These are phyloP conservation scores for Drosophila atroscutellata DNA, from an alignment of 2,888 invertebrate species.

Conservation along the genomic window DNA sequence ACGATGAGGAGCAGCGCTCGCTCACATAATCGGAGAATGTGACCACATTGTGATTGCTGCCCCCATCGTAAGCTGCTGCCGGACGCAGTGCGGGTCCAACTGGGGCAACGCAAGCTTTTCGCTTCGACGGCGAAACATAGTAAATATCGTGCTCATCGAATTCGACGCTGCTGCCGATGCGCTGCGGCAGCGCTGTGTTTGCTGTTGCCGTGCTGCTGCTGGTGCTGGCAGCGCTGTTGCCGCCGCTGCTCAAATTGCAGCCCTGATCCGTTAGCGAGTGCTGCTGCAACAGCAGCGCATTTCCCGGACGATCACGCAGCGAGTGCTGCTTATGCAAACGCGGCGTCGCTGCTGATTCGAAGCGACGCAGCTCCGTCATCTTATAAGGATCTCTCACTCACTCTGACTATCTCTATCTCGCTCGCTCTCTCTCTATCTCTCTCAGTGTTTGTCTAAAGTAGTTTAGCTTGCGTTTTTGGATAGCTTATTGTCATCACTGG, in stretches of 20 bases:
- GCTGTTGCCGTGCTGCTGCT: conserved; percentile 78
- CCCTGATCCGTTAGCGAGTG: conserved; percentile 81
- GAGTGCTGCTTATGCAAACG: conserved; percentile 69
- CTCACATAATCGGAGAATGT: conserved; percentile 83
- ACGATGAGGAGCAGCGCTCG: conserved; percentile 59
- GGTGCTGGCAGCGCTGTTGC: conserved; percentile 76
- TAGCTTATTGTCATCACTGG: conserved; percentile 14
- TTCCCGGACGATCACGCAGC: conserved; percentile 62
- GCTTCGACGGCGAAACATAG: conserved; percentile 84
- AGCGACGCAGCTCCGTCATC: conserved; percentile 75
- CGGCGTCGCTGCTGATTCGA: conserved; percentile 37
- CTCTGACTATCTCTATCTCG: background rate
- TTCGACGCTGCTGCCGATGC: conserved; percentile 58
- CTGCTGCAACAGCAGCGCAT: conserved; percentile 70
- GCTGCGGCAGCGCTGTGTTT: conserved; percentile 67
- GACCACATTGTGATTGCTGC: conserved; percentile 71
- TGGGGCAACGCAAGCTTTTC: conserved; percentile 77
- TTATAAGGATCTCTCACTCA: conserved; percentile 1
- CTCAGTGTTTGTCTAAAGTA: background rate
- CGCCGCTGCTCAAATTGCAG: conserved; percentile 76
- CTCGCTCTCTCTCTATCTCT: background rate
- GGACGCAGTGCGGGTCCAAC: conserved; percentile 67
- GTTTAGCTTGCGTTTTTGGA: background rate
- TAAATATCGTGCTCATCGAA: conserved; percentile 84
- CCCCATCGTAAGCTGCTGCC: conserved; percentile 60